Evolutionary conservation across 2,113 vertebrate species (phyloP).

Genomic region (Tetrax tetrax): DNA sequence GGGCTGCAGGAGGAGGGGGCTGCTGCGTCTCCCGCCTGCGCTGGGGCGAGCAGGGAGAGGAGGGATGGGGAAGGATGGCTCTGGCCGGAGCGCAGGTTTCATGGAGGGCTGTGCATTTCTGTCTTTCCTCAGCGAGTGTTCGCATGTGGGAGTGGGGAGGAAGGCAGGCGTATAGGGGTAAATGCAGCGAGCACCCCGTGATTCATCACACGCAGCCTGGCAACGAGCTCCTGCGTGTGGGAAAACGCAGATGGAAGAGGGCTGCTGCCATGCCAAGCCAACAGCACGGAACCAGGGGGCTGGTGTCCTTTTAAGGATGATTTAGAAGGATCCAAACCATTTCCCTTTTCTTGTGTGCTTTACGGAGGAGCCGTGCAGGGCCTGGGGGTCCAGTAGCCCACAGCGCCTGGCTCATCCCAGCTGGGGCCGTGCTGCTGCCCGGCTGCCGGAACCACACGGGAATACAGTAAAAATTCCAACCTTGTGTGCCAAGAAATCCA

Average conservation of each 20-base stretch:
- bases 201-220: slow-evolving; percentile 32
- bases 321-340: not conserved
- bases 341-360: not conserved
- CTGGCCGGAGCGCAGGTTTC: not conserved
- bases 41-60: not conserved
- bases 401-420: rapidly evolving
- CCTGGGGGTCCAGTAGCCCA: not conserved
- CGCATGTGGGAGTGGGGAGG: not conserved
- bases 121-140: not conserved
- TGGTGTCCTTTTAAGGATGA: not conserved
- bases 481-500: rapidly evolving
- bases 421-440: not conserved
- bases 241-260: not conserved
- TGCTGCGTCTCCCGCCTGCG: not conserved
- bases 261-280: not conserved
- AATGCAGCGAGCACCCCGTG: not conserved
- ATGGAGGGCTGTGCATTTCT: not conserved
- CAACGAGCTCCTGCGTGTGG: not conserved
- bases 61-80: not conserved
- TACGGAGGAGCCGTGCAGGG: rapidly evolving
- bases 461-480: not conserved
- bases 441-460: rapidly evolving
- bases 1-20: not conserved
- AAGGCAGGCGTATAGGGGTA: not conserved
- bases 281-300: rapidly evolving